Base-by-base conservation (phyloP, 37 sponge, comb jelly and placozoan species). In the Dysidea cf. avara region DNA sequence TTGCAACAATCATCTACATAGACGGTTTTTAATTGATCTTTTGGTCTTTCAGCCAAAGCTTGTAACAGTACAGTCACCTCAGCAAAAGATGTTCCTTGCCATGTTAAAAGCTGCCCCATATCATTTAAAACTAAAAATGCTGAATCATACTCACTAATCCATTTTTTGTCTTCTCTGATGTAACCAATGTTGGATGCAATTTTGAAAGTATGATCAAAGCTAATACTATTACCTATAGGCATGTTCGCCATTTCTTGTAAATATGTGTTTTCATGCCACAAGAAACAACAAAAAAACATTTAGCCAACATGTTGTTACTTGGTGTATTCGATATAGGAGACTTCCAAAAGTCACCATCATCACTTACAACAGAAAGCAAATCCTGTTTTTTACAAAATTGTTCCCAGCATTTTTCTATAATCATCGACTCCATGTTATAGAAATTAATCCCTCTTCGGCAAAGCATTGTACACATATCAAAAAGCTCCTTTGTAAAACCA, bases 1-100 rank as follows among this genome's bases (percentile, higher is more conserved):
- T 65, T 35, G 52, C 82, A 81, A 55, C 82, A 81, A 34, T 81
- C 43, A 43, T 81, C 74, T 25, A 81, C 39, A 54, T 64, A 72
- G 11, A 56, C 50, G 32, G 51, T 59, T 59, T n/a, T 34, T 13
- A 68, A 26, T 33, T 63, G 7, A 28, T 63, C n/a, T 18, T 6
- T 49, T 64, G 21, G 55, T 76, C 33, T 56, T 55, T 22, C 66
- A 53, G 34, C 66, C n/a, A n/a, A n/a, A 28, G n/a, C 67, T 17
- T 59, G 24, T 20, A 62, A 25, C 21, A 68, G 24, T 0, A 26
- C 25, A 46, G 38, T 36, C 12, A 81, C 30, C 17, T 72, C 9
- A 18, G 31, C 59, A 53, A 81, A 81, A 39, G 61, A 20, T 56
- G 66, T 81, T 0, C 59, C 58, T 54, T 72, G 66, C 82, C 74